Evolutionary conservation across 2,888 invertebrate genomes (phyloP), one percentile per base, ranked within the genome.

Genomic region (Erynnis tages): DNA sequence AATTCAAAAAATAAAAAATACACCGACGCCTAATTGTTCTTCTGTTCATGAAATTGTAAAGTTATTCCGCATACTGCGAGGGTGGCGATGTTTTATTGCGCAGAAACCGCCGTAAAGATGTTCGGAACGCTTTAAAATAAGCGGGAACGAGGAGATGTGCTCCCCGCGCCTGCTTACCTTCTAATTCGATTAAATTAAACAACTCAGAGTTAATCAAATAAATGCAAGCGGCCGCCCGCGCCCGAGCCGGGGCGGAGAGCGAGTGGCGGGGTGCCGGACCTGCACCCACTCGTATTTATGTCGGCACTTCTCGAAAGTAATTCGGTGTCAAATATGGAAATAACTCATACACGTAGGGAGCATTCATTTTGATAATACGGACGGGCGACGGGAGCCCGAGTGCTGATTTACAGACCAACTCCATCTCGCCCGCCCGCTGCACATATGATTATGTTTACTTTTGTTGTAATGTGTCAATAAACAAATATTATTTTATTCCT

Each of bases 171-270:
- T 69, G 79, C 80, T 83, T 78, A 82, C 85, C 82, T 86, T 82
- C 79, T 88, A 88, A 89, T 82, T 88, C 85, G 84, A 88, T 89
- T 89, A 89, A 89, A 90, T 89, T 90, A 90, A 90, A 89, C 87
- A 90, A 89, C 88, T 88, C 87, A 69, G 80, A 88, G 88, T 90
- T 90, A 90, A 90, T 90, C 90, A 90, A 90, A 90, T 90, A 90
- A 90, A 89, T 89, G 89, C 83, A 80, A 74, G 76, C 77, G 81
- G 84, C 77, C 80, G 77, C 66, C 79, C n/a, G n/a, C n/a, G n/a
- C n/a, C n/a, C n/a, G n/a, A n/a, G 77, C 66, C 61, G 69, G 66
- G 71, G 66, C 71, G 76, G 63, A 62, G 70, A 66, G 69, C 66
- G 70, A 67, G 56, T 66, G 54, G 59, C 65, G 59, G 61, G 58